Percentiles rank a stretch among this genome's conserved stretches.
These are phyloP conservation scores for Parapristionchus giblindavisi DNA, from an alignment of 2,888 invertebrate genomes.

Conservation along the genomic window DNA sequence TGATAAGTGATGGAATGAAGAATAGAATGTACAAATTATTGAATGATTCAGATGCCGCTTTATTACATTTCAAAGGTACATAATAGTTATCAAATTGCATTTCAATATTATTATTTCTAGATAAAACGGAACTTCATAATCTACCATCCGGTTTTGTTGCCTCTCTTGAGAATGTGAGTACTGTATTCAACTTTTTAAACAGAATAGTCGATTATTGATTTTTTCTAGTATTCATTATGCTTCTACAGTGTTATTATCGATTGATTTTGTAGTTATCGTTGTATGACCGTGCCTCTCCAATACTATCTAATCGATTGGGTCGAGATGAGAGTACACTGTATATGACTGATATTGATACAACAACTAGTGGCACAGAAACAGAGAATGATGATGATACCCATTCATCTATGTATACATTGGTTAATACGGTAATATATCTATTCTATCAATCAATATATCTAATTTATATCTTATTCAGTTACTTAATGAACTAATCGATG, in stretches of 20 bases:
- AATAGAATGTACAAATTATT: slow-evolving; percentile 6
- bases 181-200: not conserved
- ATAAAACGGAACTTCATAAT: slow-evolving; percentile 13
- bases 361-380: not conserved
- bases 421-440: not conserved
- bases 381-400: no score
- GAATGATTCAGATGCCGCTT: not conserved
- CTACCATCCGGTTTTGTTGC: not conserved
- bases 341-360: slow-evolving; percentile 1
- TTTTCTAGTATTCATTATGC: not conserved
- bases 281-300: slow-evolving; percentile 8
- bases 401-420: no score
- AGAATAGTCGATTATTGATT: not conserved
- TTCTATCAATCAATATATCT: not conserved
- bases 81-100: not conserved
- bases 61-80: not conserved
- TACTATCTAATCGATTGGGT: slow-evolving; percentile 11
- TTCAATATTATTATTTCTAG: not conserved
- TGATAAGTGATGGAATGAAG: slow-evolving; percentile 8
- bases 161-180: slow-evolving; percentile 7
- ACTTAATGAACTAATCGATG: slow-evolving; percentile 7
- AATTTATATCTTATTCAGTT: not conserved
- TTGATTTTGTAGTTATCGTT: no score
- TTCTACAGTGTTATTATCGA: not conserved
- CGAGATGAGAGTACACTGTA: not conserved